Evolutionary conservation across 2,797 vertebrate genomes (phyloP).

Genomic region (Sphaeramia orbicularis): DNA sequence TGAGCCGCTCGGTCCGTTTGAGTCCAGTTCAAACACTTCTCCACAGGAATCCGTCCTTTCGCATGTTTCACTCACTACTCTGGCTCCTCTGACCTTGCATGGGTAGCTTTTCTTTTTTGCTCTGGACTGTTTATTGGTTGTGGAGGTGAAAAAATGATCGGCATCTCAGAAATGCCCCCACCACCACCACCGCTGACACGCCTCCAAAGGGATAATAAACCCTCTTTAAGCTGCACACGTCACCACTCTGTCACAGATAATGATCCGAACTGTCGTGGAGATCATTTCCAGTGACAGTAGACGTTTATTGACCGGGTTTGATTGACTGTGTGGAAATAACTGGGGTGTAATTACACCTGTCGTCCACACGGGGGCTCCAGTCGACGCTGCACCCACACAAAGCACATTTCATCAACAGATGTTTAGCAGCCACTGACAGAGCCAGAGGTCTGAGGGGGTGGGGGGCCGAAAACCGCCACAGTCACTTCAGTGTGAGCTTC

Average conservation of each 20-base stretch:
- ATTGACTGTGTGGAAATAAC: constrained; percentile 37
- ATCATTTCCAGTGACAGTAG: constrained; percentile 20
- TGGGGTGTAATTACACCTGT: constrained; percentile 23
- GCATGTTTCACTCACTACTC: constrained; percentile 40
- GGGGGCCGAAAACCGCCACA: constrained; percentile 45
- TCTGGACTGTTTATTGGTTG: constrained; percentile 70
- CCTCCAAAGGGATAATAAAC: constrained; percentile 26
- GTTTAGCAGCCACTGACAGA: constrained; percentile 66
- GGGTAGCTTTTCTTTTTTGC: constrained; percentile 42
- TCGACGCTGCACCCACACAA: constrained; percentile 54
- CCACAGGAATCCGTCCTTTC: constrained; percentile 29
- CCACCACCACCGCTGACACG: constrained; percentile 38
- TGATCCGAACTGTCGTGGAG: constrained; percentile 23
- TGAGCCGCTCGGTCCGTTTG: neutral
- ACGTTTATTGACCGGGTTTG: constrained; percentile 46
- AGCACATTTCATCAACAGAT: constrained; percentile 76
- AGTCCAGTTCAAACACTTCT: constrained; percentile 11
- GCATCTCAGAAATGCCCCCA: constrained; percentile 74
- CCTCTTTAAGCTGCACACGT: constrained; percentile 35
- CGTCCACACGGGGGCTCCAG: constrained; percentile 77
- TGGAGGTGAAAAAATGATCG: constrained; percentile 75
- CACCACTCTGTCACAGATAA: constrained; percentile 30
- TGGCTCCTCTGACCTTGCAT: constrained; percentile 49
- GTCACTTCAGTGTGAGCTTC: constrained; percentile 20
- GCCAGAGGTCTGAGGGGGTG: constrained; percentile 45